Evolutionary conservation across 2,797 vertebrate species (phyloP), one percentile per base, ranked within the genome.

Genomic region (Clarias fuscus): DNA sequence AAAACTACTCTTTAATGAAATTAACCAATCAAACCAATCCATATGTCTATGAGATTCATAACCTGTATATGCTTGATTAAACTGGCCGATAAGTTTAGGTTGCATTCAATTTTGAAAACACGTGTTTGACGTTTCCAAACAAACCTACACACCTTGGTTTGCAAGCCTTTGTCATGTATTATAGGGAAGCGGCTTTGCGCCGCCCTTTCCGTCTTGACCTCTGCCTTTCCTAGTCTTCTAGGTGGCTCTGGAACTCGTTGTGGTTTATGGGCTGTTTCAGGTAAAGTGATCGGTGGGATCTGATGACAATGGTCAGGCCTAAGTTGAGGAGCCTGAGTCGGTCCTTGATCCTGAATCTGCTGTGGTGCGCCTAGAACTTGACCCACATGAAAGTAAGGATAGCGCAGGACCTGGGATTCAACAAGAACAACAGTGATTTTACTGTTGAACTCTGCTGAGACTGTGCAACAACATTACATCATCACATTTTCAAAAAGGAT

Each of bases 351-450:
- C 87, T 81, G 87, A 88, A 91, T 93, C 13, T 94, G 88, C 0
- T 97, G 95, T 85, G 95, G 94, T 67, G 96, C 94, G 0, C 98
- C 98, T 89, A 98, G 91, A 53, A 98, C 91, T 91, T 99, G 98
- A 76, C 97, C 98, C 77, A 99, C 97, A 92, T 98, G 97, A 92
- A 99, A 99, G 91, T 99, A 99, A 0, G 96, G 94, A 89, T 98
- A 96, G 68, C 97, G 97, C 92, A 99, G 89, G 65, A 97, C 95
- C 98, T 99, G 70, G 13, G 88, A 62, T 24, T 43, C 14, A 48
- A 8, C 43, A 48, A 48, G 89, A 92, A 91, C 33, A 82, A 53
- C 13, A 83, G 8, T 67, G 64, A 30, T 68, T 53, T 68, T 58
- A 56, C 15, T 58, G 48, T 48, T 73, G 15, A 40, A 62, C 3